A percentile compares a stretch with the other conserved stretches of the same genome.
phyloP scores from a whole-genome alignment of 2,113 vertebrate species.

The Scomber scombrus region DNA sequence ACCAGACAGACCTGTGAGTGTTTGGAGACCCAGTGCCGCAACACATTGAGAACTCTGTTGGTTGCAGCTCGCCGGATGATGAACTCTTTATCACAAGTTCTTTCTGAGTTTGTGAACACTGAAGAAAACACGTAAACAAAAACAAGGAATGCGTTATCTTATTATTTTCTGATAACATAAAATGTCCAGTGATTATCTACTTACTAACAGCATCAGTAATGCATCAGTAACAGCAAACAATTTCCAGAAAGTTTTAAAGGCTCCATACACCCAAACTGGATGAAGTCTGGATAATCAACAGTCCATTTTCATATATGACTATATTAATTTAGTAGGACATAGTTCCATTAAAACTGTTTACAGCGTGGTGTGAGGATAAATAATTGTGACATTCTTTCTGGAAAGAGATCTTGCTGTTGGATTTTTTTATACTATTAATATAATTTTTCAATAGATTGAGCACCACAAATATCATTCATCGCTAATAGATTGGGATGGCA shows the following conservation, averaged over 20 bases:
- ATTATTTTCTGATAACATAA: neutral
- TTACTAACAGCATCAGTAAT: neutral
- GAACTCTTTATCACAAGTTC: slow-evolving; percentile 97
- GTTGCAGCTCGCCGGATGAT: slow-evolving; percentile 98
- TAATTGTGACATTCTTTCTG: too few species aligned
- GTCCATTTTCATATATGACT: too few species aligned
- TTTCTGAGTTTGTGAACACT: slow-evolving; percentile 95
- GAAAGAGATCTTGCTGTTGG: too few species aligned
- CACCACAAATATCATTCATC: too few species aligned
- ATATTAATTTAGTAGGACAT: too few species aligned
- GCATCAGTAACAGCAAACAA: neutral
- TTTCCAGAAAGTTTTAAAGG: neutral
- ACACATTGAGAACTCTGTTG: slow-evolving; percentile 97
- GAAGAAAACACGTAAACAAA: slow-evolving; percentile 44
- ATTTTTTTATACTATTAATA: too few species aligned
- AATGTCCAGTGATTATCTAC: neutral
- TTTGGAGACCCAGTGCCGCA: slow-evolving; percentile 99
- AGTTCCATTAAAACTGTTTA: too few species aligned
- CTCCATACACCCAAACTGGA: neutral
- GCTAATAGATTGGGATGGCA: too few species aligned
- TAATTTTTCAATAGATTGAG: too few species aligned
- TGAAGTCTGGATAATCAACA: too few species aligned
- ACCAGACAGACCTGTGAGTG: slow-evolving; percentile 92
- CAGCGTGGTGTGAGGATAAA: too few species aligned
- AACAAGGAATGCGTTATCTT: neutral